Evolutionary conservation across 1,140 invertebrate genomes (phyloP).

Genomic region (Drosophila repletoides): DNA sequence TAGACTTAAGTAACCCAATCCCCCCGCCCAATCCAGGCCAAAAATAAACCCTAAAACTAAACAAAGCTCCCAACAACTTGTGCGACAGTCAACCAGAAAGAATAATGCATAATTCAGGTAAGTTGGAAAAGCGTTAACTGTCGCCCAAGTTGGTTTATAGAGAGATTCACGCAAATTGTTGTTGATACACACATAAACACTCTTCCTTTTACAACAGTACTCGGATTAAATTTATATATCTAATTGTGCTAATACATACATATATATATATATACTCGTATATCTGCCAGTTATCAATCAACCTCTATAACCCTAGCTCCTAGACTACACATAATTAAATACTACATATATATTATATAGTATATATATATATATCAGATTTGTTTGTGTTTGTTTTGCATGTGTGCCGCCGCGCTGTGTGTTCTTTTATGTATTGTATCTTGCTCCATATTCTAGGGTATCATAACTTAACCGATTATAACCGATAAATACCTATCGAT

Average conservation of each 20-base stretch:
- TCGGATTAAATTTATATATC: too few relatives aligned
- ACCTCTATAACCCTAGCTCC: conserved; percentile 67
- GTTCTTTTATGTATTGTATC: conserved; percentile 30
- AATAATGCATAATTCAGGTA: too few relatives aligned
- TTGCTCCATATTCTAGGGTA: conserved; percentile 3
- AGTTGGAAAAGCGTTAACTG: conserved; percentile 18
- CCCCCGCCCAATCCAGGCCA: too few relatives aligned
- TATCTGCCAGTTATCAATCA: conserved; percentile 61
- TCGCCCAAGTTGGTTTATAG: conserved; percentile 28
- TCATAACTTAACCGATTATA: too few relatives aligned
- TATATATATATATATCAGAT: conserved; percentile 54
- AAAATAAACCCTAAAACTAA: conserved; percentile 11
- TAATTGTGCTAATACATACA: conserved; percentile 4
- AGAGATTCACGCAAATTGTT: conserved; percentile 63
- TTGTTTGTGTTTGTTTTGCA: conserved; percentile 80
- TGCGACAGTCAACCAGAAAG: conserved; percentile 1
- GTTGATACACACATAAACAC: conserved; percentile 65
- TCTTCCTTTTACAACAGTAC: conserved; percentile 4
- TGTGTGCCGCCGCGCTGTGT: conserved; percentile 69
- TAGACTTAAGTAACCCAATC: conserved; percentile 42
- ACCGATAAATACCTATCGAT: too few relatives aligned
- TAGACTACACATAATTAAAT: conserved; percentile 41
- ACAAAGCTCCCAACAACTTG: conserved; percentile 27
- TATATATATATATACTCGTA: conserved; percentile 39
- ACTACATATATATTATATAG: conserved; percentile 42